Conservation (phyloP, 2,888 invertebrate species). For the Parnassius mnemosyne region DNA sequence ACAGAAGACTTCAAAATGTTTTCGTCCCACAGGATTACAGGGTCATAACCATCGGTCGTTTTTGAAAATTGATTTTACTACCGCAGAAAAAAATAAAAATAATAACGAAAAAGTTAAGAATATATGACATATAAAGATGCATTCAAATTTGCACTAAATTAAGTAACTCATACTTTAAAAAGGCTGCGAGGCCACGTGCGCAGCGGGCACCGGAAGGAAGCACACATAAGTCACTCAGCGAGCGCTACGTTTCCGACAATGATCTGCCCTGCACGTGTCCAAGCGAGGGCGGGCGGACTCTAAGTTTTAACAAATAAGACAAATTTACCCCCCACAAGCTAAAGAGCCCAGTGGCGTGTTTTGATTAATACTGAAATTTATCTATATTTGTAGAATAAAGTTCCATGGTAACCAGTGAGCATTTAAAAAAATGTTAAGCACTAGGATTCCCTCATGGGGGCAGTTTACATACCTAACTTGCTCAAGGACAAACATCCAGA, state of each 20-base stretch:
- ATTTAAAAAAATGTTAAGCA: no score
- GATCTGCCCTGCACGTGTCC: conserved; percentile 29
- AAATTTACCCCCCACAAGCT: conserved; percentile 8
- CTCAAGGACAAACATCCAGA: no score
- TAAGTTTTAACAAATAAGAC: conserved; percentile 23
- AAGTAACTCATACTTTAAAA: conserved; percentile 29
- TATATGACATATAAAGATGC: not conserved
- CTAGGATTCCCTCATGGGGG: no score
- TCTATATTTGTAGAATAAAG: no score
- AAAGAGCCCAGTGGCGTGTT: not conserved
- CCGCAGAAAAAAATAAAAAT: no score
- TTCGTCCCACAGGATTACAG: no score
- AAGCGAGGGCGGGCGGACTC: conserved; percentile 1
- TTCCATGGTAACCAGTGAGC: no score
- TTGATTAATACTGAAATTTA: not conserved
- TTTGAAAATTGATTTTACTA: no score
- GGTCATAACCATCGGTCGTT: no score
- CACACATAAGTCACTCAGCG: conserved; percentile 61
- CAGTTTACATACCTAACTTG: no score
- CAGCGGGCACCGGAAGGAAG: conserved; percentile 55
- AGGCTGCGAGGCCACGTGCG: conserved; percentile 29
- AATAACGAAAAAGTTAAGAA: no score
- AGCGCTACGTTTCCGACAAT: conserved; percentile 40
- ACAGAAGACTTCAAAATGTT: no score
- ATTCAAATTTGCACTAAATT: not conserved